A percentile compares a stretch with the other conserved stretches of the same genome.
These are phyloP conservation scores for Torymus auratus DNA, from an alignment of 2,888 invertebrate species.

Conservation along the genomic window DNA sequence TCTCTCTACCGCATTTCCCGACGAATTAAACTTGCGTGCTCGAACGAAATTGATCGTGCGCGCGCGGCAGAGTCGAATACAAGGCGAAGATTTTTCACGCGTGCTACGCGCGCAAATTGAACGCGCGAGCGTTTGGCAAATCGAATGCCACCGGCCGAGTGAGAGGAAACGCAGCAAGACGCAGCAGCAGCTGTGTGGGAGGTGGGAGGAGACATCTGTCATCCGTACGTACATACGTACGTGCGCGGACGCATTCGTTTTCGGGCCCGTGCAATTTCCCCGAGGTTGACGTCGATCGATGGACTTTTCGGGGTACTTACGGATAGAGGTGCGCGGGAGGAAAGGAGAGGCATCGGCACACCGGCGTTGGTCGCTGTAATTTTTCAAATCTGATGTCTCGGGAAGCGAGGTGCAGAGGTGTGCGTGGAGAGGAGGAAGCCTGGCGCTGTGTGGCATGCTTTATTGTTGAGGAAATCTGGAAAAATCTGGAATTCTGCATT, in stretches of 20 bases:
- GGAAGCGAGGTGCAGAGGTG: too few species aligned
- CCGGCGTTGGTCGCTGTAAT: slow-evolving; percentile 4
- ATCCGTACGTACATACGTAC: slow-evolving; percentile 56
- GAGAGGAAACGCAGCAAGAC: slow-evolving; percentile 55
- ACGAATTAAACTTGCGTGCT: slow-evolving; percentile 32
- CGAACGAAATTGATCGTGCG: slow-evolving; percentile 23
- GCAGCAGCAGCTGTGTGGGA: slow-evolving; percentile 43
- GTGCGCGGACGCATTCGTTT: slow-evolving; percentile 31
- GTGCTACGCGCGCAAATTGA: slow-evolving; percentile 15
- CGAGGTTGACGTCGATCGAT: slow-evolving; percentile 42
- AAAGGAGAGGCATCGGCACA: too few species aligned
- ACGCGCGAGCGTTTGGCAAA: slow-evolving; percentile 31
- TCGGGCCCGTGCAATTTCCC: slow-evolving; percentile 27
- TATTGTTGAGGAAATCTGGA: too few species aligned
- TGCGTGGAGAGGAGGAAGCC: too few species aligned
- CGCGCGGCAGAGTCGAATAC: neutral
- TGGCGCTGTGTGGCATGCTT: too few species aligned
- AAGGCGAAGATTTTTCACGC: slow-evolving; percentile 26
- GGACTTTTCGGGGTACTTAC: slow-evolving; percentile 9
- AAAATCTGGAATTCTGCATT: too few species aligned
- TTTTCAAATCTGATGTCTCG: slow-evolving; percentile 31
- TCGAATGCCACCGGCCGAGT: slow-evolving; percentile 33
- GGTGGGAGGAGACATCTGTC: slow-evolving; percentile 61
- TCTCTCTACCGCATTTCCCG: neutral
- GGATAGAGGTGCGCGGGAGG: neutral